Base-by-base conservation (phyloP, 2,113 vertebrate genomes). In the Actenoides hombroni region DNA sequence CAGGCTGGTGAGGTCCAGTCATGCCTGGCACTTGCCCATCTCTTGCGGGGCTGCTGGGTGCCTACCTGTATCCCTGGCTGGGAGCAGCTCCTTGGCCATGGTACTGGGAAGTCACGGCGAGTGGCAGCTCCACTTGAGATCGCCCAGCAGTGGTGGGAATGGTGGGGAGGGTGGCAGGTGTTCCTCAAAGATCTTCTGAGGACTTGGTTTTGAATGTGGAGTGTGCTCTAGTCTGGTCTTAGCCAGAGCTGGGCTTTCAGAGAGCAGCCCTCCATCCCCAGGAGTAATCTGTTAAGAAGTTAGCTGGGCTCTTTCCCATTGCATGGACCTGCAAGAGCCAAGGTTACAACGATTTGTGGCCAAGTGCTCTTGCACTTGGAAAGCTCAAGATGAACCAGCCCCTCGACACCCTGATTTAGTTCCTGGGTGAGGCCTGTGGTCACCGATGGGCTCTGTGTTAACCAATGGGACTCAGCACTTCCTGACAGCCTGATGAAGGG, bases 361-460 rank as follows among this genome's bases (percentile, higher is more conserved):
- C 0, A 0, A n/a, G 19, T 83, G 28, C 26, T 86, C 4, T 73
- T 3, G 1, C 5, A n/a, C 35, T 46, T 48, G 59, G 19, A 70
- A 78, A 46, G n/a, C 46, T 70, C 42, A 7, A 13, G 12, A 8
- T 65, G 37, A 13, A 28, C 33, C 28, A 77, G 24, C 8, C 39
- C 20, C 19, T 9, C 37, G 48, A 26, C 3, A 13, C 20, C 25
- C 35, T 29, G 19, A 21, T 67, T 85, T 31, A 15, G 25, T 25
- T 37, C 24, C 48, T 1, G 4, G 2, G 5, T 74, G n/a, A 63
- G 61, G 33, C 49, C 33, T 13, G 20, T 13, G 14, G 53, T 83
- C 15, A 9, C 35, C 1, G 10, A 6, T 24, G 16, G 40, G 9
- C 65, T 70, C 31, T 0, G 10, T 5, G 0, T 56, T 86, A 31